These are phyloP conservation scores for Abramis brama DNA, from an alignment of 2,113 vertebrate species.

Conservation along the genomic window DNA sequence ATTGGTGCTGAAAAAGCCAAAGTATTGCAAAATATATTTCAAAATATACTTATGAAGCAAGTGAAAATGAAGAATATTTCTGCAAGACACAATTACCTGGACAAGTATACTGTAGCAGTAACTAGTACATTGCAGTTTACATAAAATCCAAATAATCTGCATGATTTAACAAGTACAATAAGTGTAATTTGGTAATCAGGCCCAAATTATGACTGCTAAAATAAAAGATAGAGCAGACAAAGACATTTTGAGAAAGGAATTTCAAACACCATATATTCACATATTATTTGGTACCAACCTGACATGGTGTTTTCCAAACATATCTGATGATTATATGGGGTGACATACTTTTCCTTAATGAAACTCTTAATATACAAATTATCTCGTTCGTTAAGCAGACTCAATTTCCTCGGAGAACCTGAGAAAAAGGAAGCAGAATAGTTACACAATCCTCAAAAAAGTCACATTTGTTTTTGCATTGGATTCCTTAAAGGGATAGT, in stretches of 20 bases:
- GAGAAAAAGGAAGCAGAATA: background rate
- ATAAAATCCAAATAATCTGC: background rate
- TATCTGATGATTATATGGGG: background rate
- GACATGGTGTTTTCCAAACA: background rate
- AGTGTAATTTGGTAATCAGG: background rate
- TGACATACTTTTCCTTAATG: background rate
- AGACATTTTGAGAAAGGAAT: background rate
- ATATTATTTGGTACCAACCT: constrained; percentile 25
- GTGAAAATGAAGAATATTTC: background rate
- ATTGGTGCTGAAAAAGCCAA: constrained; percentile 48
- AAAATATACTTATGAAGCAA: background rate
- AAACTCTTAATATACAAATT: constrained; percentile 16
- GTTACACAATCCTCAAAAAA: too few relatives aligned
- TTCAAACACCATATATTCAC: background rate
- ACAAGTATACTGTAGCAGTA: too few relatives aligned
- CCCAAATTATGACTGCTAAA: background rate
- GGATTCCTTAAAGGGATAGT: too few relatives aligned
- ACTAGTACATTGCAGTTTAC: background rate
- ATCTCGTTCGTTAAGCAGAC: rapidly evolving
- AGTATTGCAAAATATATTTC: background rate
- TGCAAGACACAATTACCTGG: background rate
- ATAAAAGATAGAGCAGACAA: background rate
- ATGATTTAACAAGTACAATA: background rate
- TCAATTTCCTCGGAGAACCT: constrained; percentile 14
- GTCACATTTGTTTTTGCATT: too few relatives aligned